phyloP scores from a whole-genome alignment of 2,113 vertebrate genomes.

The Cyphomyrus discorhynchus region DNA sequence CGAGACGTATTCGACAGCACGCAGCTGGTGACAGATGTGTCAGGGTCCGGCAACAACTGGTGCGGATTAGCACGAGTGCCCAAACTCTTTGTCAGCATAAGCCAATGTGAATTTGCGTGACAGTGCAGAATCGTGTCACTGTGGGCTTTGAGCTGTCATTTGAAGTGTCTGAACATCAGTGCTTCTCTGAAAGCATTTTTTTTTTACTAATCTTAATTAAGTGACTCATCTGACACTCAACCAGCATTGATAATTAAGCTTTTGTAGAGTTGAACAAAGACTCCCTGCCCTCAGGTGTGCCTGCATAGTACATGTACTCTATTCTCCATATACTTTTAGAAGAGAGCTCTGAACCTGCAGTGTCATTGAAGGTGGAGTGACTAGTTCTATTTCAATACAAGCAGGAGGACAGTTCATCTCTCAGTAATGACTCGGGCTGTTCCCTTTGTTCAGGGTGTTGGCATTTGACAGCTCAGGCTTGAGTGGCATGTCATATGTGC shows the following conservation, averaged over 20 bases:
- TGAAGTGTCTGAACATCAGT: background rate
- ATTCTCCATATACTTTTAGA: background rate
- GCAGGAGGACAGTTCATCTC: background rate
- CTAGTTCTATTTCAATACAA: background rate
- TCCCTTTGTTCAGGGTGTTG: background rate
- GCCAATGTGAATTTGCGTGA: background rate
- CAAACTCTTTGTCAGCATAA: background rate
- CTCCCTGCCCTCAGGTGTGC: background rate
- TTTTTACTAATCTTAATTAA: background rate
- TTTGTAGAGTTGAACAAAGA: background rate
- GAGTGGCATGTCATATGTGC: background rate
- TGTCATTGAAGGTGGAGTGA: background rate
- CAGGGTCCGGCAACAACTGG: constrained; percentile 98
- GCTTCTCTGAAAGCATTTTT: background rate
- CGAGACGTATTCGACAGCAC: constrained; percentile 85
- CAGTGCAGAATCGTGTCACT: background rate
- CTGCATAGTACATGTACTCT: background rate
- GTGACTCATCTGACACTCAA: background rate
- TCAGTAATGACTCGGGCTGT: background rate
- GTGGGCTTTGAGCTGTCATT: background rate
- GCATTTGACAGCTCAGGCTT: background rate
- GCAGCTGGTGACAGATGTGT: constrained; percentile 92
- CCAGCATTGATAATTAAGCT: background rate
- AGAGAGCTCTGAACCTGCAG: background rate
- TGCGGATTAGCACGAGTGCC: constrained; percentile 49